Evolutionary conservation across 2,888 invertebrate species (phyloP).

Genomic region (Reticulitermes lucifugus): DNA sequence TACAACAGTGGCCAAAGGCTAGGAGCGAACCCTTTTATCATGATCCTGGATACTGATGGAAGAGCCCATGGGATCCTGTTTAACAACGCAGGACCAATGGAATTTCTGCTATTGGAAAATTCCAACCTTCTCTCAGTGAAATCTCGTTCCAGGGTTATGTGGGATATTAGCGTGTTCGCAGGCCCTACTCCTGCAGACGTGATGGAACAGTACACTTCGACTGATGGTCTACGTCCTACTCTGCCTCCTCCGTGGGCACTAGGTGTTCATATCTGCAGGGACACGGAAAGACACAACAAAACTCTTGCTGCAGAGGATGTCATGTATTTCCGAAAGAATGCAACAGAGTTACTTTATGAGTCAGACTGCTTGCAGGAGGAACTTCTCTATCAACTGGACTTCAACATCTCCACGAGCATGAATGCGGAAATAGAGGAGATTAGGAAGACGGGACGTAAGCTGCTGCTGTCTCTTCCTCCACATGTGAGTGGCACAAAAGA

Average conservation of each 20-base stretch:
- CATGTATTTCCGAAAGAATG: slow-evolving; percentile 55
- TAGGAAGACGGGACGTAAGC: slow-evolving; percentile 50
- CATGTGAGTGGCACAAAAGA: slow-evolving; percentile 57
- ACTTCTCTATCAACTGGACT: slow-evolving; percentile 55
- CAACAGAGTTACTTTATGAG: slow-evolving; percentile 58
- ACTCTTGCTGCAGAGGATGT: slow-evolving; percentile 56
- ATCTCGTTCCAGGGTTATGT: slow-evolving; percentile 66
- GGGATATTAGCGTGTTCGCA: slow-evolving; percentile 66
- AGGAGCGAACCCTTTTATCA: slow-evolving; percentile 57
- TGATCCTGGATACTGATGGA: slow-evolving; percentile 62
- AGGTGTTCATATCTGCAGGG: slow-evolving; percentile 65
- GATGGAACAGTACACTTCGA: slow-evolving; percentile 59
- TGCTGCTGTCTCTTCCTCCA: slow-evolving; percentile 60
- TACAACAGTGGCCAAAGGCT: slow-evolving; percentile 64
- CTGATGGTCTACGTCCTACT: slow-evolving; percentile 51
- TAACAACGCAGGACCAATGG: slow-evolving; percentile 68
- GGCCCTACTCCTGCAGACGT: slow-evolving; percentile 68
- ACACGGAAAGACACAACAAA: slow-evolving; percentile 56
- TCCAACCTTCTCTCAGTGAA: slow-evolving; percentile 69
- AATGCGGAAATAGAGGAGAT: slow-evolving; percentile 47
- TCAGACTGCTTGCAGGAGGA: slow-evolving; percentile 66
- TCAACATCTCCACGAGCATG: slow-evolving; percentile 46
- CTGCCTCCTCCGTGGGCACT: slow-evolving; percentile 64
- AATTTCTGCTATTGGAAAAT: slow-evolving; percentile 65
- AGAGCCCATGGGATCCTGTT: slow-evolving; percentile 70